Base-by-base conservation (phyloP, 2,113 vertebrate genomes). In the Bubo blakistoni region DNA sequence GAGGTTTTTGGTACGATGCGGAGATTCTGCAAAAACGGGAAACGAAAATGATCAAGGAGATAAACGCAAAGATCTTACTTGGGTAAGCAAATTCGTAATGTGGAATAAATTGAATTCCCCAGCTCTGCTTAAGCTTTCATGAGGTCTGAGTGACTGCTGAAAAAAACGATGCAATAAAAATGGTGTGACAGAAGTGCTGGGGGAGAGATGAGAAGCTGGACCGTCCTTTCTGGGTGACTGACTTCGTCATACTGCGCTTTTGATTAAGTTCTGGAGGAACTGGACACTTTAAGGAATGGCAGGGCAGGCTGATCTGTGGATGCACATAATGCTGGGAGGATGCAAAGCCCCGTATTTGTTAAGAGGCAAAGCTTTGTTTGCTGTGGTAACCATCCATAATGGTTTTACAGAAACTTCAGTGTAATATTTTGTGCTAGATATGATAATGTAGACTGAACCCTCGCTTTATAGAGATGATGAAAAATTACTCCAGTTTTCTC, bases 1-100 rank as follows among this genome's bases (percentile, higher is more conserved):
- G 99, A 0, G 99, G 99, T 6, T 99, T 99, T 97, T 99, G 99
- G 99, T 99, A 99, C 1, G 99, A 99, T 1, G 99, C 99, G 0
- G 98, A 99, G 97, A 99, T 99, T 89, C 97, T 98, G 96, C 98
- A 96, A 46, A 99, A 99, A 94, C 98, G 98, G 22, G 99, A 99
- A 93, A 99, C 98, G 0, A 98, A 99, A 62, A 98, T 98, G 1
- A 74, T 55, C 30, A 98, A 97, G 38, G 99, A 99, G 93, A 98
- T 99, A 69, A 98, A 97, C 2, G 99, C 98, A 42, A 99, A 98
- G 93, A 98, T 99, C 52, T 44, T 99, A 22, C 98, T 99, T 0
- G 99, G 99, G 99, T 99, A 98, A 98, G 98, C n/a, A 4, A 73
- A 29, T 4, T 14, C 10, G 0, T 40, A 7, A 24, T 0, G 4